A percentile compares a stretch with the other conserved stretches of the same genome.
These are phyloP conservation scores for Lypha dubia DNA, from an alignment of 2,888 invertebrate species.

Conservation along the genomic window DNA sequence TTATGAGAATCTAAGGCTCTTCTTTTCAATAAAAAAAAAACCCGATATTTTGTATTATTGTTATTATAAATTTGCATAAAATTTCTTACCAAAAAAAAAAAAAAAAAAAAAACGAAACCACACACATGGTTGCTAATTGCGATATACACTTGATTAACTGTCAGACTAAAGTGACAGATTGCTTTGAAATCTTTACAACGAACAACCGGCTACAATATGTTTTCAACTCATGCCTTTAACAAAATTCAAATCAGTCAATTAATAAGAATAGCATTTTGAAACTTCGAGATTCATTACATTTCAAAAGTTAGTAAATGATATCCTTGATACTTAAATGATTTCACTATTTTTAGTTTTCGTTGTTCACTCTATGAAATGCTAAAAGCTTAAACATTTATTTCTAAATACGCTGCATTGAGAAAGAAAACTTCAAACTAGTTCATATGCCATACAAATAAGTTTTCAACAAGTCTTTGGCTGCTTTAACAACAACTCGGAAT, in stretches of 20 bases:
- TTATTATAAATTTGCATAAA: constrained; percentile 46
- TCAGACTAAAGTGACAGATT: constrained; percentile 64
- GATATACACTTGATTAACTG: constrained; percentile 51
- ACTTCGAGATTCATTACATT: not conserved
- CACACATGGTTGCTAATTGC: constrained; percentile 37
- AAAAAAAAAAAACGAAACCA: constrained; percentile 23
- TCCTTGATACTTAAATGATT: constrained; percentile 17
- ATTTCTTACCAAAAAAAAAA: too few species aligned
- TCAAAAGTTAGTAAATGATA: constrained; percentile 16
- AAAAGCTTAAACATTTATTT: constrained; percentile 55
- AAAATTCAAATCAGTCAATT: not conserved
- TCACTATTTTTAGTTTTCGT: not conserved
- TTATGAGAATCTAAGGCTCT: too few species aligned
- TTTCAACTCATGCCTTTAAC: not conserved
- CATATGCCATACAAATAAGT: constrained; percentile 46
- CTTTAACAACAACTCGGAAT: constrained; percentile 27
- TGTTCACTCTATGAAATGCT: constrained; percentile 53
- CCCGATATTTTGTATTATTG: not conserved
- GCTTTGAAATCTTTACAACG: constrained; percentile 23
- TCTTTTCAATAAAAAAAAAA: not conserved
- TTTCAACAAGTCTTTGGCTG: constrained; percentile 55
- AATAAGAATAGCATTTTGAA: constrained; percentile 17
- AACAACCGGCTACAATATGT: constrained; percentile 17
- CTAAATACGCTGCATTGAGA: constrained; percentile 52
- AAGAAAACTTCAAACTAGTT: constrained; percentile 55